Evolutionary conservation across 2,888 invertebrate species (phyloP), one percentile per base, ranked within the genome.

Genomic region (Pseudococcus longispinus): DNA sequence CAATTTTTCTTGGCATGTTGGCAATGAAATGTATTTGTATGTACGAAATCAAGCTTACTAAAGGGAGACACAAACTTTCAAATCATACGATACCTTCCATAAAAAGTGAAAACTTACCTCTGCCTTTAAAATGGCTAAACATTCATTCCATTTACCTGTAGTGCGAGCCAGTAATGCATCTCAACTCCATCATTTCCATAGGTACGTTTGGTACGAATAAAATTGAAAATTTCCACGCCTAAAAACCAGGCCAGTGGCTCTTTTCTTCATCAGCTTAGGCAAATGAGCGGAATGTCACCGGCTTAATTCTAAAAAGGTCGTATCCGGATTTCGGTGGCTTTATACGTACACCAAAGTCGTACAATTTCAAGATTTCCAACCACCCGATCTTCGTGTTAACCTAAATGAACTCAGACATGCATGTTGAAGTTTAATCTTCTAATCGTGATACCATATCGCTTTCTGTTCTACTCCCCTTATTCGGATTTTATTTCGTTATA

Each of bases 181-280:
- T 37, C 37, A n/a, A n/a, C n/a, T n/a, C n/a, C n/a, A 4, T 9
- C 37, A 37, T 37, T 37, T 37, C 37, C 37, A 37, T 9, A 37
- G 37, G 37, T 37, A 46, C 46, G 37, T 6, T 4, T 46, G 44
- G 51, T 51, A 60, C 8, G 15, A n/a, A 18, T 60, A 23, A 60
- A 60, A 60, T 74, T 70, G 74, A 80, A 80, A 80, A 80, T 80
- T 80, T 80, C 42, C 77, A 42, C n/a, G 20, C 42, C 77, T 80
- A 80, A 80, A 80, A 80, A 80, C 23, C 77, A 37, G 42, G 77
- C 77, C 77, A 42, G 18, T 80, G 42, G 77, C 77, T 80, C 77
- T 80, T 85, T 85, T 85, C 85, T 85, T 85, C 23, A 85, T 85
- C 85, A 85, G 85, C 85, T 85, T 85, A 85, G 85, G 85, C 85